Evolutionary conservation across 2,888 invertebrate species (phyloP).

Genomic region (Oxyscelio sp.): DNA sequence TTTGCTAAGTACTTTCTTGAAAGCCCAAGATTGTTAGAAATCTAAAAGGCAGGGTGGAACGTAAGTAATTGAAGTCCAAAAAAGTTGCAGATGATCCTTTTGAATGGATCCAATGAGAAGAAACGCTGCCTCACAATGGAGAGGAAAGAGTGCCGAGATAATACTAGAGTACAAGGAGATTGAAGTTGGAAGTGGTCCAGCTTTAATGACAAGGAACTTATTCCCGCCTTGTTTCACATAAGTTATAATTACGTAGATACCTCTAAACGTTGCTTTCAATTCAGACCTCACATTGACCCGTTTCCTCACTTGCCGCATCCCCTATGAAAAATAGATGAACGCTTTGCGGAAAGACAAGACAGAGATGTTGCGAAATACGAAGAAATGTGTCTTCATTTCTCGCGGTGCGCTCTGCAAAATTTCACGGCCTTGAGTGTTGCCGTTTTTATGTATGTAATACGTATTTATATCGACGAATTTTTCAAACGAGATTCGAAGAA

Average conservation of each 20-base stretch:
- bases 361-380: slow-evolving; percentile 22
- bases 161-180: slow-evolving; percentile 69
- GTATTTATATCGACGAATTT: slow-evolving; percentile 21
- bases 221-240: slow-evolving; percentile 77
- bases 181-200: slow-evolving; percentile 80
- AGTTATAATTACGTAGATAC: slow-evolving; percentile 77
- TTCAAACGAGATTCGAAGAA: slow-evolving; percentile 1
- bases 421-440: too few relatives aligned
- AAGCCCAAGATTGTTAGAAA: slow-evolving; percentile 61
- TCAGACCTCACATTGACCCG: slow-evolving; percentile 48
- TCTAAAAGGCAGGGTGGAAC: slow-evolving; percentile 56
- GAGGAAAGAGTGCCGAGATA: slow-evolving; percentile 59
- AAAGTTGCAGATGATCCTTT: slow-evolving; percentile 70
- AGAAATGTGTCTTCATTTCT: slow-evolving; percentile 50
- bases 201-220: slow-evolving; percentile 76
- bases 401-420: too few relatives aligned
- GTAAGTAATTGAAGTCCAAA: slow-evolving; percentile 71
- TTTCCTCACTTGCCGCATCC: slow-evolving; percentile 32
- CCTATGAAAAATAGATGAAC: slow-evolving; percentile 60
- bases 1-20: slow-evolving; percentile 67
- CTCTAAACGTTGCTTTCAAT: slow-evolving; percentile 70
- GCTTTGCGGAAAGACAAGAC: slow-evolving; percentile 15
- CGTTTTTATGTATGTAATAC: slow-evolving; percentile 24
- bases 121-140: slow-evolving; percentile 27
- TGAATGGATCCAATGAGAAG: slow-evolving; percentile 70